Percentiles rank a stretch among this genome's conserved stretches.
Evolutionary conservation across 2,113 vertebrate species (phyloP).

Genomic region (Rhinoderma darwinii): DNA sequence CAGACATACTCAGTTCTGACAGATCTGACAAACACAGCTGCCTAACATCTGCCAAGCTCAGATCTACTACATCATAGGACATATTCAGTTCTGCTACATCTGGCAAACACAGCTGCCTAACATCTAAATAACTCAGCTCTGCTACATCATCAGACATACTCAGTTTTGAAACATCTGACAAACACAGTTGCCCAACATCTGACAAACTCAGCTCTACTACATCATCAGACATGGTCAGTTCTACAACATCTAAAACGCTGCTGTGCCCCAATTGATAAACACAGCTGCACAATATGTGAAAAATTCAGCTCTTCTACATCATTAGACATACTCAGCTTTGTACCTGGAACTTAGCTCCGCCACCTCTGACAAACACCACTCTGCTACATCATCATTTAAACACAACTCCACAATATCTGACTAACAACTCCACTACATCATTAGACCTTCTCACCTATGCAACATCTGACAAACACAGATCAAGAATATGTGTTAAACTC

Average conservation of each 20-base stretch:
- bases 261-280: not conserved
- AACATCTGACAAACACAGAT: not conserved
- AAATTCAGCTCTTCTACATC: not conserved
- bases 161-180: too few relatives aligned
- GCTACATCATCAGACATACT: not conserved
- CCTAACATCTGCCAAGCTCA: too few relatives aligned
- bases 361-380: too few relatives aligned
- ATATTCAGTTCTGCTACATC: too few relatives aligned
- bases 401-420: too few relatives aligned
- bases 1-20: too few relatives aligned
- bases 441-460: not conserved
- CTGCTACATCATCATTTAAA: too few relatives aligned
- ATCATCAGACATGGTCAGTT: not conserved
- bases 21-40: too few relatives aligned
- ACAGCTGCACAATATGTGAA: not conserved
- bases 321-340: not conserved
- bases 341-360: not conserved
- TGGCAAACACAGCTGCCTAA: too few relatives aligned
- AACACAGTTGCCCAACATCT: not conserved
- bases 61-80: too few relatives aligned
- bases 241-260: not conserved
- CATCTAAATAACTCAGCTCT: not conserved
- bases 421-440: too few relatives aligned
- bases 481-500: not conserved
- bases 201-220: not conserved